Evolutionary conservation across 2,113 vertebrate genomes (phyloP).

Genomic region (Cichladusa arquata): DNA sequence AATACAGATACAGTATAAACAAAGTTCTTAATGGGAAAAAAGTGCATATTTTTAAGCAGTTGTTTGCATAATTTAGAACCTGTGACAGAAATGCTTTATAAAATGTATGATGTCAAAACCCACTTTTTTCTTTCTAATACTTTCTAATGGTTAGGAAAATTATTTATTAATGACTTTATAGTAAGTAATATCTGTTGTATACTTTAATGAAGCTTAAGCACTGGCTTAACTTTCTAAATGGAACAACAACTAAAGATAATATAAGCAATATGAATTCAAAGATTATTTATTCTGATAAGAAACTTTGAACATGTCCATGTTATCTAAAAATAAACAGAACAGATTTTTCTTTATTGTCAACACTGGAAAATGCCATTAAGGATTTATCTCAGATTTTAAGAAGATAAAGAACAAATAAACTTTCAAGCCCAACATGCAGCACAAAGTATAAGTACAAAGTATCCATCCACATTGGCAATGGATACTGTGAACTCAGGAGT

Average conservation of each 20-base stretch:
- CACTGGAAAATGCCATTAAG: not conserved
- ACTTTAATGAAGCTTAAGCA: not conserved
- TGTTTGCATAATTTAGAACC: not conserved
- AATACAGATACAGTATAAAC: conserved; percentile 23
- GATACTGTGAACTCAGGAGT: not conserved
- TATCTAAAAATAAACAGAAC: not conserved
- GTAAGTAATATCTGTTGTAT: not conserved
- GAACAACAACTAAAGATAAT: not conserved
- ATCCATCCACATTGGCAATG: not conserved
- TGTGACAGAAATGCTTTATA: not conserved
- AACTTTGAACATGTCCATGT: not conserved
- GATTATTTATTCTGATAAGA: not conserved
- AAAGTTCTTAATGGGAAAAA: not conserved
- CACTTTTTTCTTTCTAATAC: not conserved
- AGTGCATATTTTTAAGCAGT: not conserved
- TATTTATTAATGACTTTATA: not conserved
- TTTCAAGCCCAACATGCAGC: not conserved
- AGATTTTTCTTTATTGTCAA: not conserved
- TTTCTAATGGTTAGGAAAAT: not conserved
- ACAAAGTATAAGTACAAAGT: not conserved
- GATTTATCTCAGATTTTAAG: not conserved
- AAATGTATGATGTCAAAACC: not conserved
- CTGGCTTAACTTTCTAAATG: not conserved
- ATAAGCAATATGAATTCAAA: not conserved
- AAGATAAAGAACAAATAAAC: not conserved